phyloP scores from a whole-genome alignment of 2,888 invertebrate genomes.

The Ypsolopha sequella region DNA sequence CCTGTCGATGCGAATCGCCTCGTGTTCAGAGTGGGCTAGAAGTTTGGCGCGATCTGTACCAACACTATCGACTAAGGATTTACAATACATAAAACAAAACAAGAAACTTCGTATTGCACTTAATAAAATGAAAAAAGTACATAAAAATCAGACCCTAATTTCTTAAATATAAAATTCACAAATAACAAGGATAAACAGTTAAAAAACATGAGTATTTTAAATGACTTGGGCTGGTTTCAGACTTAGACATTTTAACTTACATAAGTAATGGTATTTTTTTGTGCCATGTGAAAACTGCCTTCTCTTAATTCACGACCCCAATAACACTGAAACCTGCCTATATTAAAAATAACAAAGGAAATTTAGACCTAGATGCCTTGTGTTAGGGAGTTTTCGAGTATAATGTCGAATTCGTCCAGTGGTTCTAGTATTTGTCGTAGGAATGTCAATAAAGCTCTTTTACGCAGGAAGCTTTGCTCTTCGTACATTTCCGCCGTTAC shows the following conservation, averaged over 20 bases:
- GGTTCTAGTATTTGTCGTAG: conserved; percentile 92
- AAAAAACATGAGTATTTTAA: conserved; percentile 2
- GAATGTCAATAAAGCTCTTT: conserved; percentile 87
- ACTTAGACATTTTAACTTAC: neutral
- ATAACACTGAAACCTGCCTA: too few species aligned
- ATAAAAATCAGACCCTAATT: conserved; percentile 34
- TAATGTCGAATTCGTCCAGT: conserved; percentile 89
- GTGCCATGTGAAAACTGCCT: too few species aligned
- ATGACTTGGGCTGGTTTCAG: neutral
- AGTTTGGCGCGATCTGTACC: too few species aligned
- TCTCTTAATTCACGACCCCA: too few species aligned
- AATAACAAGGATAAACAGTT: conserved; percentile 11
- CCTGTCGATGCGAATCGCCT: too few species aligned
- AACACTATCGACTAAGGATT: too few species aligned
- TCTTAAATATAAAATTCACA: conserved; percentile 34
- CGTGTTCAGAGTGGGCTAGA: too few species aligned
- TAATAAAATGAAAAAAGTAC: conserved; percentile 31
- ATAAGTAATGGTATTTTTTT: too few species aligned
- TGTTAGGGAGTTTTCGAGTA: conserved; percentile 88
- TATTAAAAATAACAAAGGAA: neutral
- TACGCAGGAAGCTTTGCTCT: conserved; percentile 94
- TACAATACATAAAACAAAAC: too few species aligned
- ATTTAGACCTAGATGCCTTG: conserved; percentile 49
- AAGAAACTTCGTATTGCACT: conserved; percentile 17
- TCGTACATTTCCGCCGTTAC: conserved; percentile 96